Conservation (phyloP, 1,140 invertebrate genomes). For the Drosophila orena region DNA sequence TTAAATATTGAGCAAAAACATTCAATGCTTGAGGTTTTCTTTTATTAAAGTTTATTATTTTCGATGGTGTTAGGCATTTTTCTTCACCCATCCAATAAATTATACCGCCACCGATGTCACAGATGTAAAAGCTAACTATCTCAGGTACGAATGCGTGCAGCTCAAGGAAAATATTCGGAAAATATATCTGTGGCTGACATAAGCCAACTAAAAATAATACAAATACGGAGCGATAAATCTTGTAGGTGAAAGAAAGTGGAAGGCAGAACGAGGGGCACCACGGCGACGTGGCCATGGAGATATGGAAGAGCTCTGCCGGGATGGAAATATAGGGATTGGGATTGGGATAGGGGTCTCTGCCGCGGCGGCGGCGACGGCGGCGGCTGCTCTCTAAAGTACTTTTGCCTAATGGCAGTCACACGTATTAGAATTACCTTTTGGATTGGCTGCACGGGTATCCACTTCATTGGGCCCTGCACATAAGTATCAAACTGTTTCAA, state of each 20-base stretch:
- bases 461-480: slow-evolving; percentile 42
- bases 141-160: slow-evolving; percentile 31
- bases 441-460: slow-evolving; percentile 27
- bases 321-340: slow-evolving; percentile 3
- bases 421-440: slow-evolving; percentile 64
- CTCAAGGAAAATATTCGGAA: neutral
- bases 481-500: slow-evolving; percentile 51
- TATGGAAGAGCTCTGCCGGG: slow-evolving; percentile 31
- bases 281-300: slow-evolving; percentile 33
- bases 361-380: slow-evolving; percentile 23
- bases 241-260: slow-evolving; percentile 80
- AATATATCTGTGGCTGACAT: slow-evolving; percentile 66
- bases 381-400: slow-evolving; percentile 71
- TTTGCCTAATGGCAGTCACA: slow-evolving; percentile 76
- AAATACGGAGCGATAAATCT: slow-evolving; percentile 83
- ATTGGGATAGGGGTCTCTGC: slow-evolving; percentile 14
- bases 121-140: slow-evolving; percentile 45
- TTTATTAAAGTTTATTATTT: no score
- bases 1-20: no score
- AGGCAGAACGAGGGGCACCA: slow-evolving; percentile 13
- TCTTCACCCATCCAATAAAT: slow-evolving; percentile 10
- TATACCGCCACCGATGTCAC: slow-evolving; percentile 22
- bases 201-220: slow-evolving; percentile 83
- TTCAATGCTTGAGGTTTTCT: no score
- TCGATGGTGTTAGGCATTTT: no score